phyloP scores from a whole-genome alignment of 2,888 invertebrate species.

The Anagyrus pseudococci region DNA sequence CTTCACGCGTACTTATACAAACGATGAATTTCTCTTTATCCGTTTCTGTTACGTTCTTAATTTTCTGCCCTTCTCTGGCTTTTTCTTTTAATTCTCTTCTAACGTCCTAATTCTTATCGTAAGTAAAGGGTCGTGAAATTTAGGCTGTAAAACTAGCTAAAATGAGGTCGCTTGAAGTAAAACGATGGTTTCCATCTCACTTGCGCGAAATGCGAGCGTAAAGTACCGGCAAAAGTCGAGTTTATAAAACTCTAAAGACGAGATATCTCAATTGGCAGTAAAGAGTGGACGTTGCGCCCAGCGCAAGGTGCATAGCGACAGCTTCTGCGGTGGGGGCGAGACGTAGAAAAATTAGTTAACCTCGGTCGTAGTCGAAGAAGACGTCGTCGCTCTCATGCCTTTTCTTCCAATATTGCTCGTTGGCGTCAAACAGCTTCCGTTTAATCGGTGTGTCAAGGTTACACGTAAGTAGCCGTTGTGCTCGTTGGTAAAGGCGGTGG shows the following conservation, averaged over 20 bases:
- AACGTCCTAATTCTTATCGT: conserved; percentile 18
- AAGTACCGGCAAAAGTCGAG: conserved; percentile 16
- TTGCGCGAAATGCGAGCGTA: not conserved
- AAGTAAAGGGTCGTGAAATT: conserved; percentile 21
- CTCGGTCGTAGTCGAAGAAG: conserved; percentile 35
- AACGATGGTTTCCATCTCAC: conserved; percentile 4
- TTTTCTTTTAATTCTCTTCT: conserved; percentile 5
- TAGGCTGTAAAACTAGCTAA: conserved; percentile 2
- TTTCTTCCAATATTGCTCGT: conserved; percentile 23
- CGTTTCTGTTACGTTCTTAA: not conserved
- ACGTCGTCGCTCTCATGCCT: no score
- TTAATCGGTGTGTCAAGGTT: conserved; percentile 54
- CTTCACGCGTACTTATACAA: conserved; percentile 24
- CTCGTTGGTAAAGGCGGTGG: conserved; percentile 64
- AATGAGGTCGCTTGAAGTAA: conserved; percentile 19
- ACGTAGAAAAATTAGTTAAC: conserved; percentile 38
- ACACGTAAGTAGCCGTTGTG: conserved; percentile 73
- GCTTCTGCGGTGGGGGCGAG: conserved; percentile 54
- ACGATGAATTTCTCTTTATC: conserved; percentile 25
- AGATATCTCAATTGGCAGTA: conserved; percentile 58
- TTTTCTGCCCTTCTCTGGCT: not conserved
- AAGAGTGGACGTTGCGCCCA: conserved; percentile 59
- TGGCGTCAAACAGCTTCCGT: conserved; percentile 30
- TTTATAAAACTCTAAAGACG: conserved; percentile 54
- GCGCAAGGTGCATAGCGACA: conserved; percentile 54